A percentile compares a stretch with the other conserved stretches of the same genome.
Evolutionary conservation across 2,888 invertebrate species (phyloP).

Genomic region (Lithophane leautieri): DNA sequence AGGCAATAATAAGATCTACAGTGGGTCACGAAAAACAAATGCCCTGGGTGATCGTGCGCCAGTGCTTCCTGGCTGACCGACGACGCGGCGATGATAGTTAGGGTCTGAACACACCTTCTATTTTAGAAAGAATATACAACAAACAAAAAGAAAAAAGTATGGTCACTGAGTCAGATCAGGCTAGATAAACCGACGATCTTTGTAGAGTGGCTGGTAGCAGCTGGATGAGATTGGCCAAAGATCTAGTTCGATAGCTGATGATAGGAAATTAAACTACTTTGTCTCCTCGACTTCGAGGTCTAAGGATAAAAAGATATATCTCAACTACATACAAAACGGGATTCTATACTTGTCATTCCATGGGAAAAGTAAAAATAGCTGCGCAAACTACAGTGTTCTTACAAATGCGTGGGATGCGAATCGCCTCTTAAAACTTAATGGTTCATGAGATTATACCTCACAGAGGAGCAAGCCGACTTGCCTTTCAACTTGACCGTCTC

Average conservation of each 20-base stretch:
- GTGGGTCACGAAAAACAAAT: conserved; percentile 76
- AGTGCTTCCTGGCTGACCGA: conserved; percentile 62
- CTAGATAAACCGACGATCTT: not conserved
- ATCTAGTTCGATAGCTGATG: not conserved
- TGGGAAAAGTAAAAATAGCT: conserved; percentile 12
- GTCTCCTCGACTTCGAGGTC: not conserved
- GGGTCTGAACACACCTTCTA: not conserved
- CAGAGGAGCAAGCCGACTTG: conserved; percentile 46
- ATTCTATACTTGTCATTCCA: not conserved
- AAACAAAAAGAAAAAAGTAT: not conserved
- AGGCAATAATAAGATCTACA: conserved; percentile 63
- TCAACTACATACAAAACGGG: not conserved
- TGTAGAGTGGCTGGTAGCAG: not conserved
- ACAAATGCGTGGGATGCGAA: conserved; percentile 39
- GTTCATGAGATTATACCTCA: conserved; percentile 40
- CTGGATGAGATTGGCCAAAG: not conserved
- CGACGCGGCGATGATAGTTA: conserved; percentile 18
- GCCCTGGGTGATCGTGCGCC: conserved; percentile 72
- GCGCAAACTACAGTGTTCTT: conserved; percentile 22
- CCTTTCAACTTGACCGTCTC: conserved; percentile 53
- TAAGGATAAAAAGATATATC: not conserved
- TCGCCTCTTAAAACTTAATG: conserved; percentile 47
- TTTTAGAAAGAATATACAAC: not conserved
- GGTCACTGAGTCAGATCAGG: not conserved
- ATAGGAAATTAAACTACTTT: not conserved